Base-by-base conservation (phyloP, 1,140 invertebrate genomes). In the Cotesia glomerata region DNA sequence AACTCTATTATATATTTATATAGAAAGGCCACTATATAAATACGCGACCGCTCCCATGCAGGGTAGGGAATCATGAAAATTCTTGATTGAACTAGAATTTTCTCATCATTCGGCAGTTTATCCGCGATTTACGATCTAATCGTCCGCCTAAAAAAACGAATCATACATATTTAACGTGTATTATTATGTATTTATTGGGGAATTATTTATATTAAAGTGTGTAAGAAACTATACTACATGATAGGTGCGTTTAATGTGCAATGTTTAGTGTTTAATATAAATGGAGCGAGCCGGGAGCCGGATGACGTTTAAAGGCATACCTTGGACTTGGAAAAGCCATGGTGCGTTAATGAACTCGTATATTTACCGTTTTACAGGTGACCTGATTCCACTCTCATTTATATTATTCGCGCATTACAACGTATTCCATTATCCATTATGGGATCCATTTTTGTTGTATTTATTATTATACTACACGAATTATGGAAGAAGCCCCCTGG, bases 291-390 rank as follows among this genome's bases (percentile, higher is more conserved):
- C 34, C 59, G 59, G 59, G 35, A 32, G 59, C 58, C 58, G 7
- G 58, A 26, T 26, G 26, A 26, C 58, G 34, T 26, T 62, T 62
- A 62, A 62, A 16, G 26, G 26, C 26, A 26, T 26, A 13, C 39
- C 39, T 7, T 9, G 3, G 13, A 32, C 32, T 35, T 36, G 59
- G 59, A 62, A 62, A 36, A 35, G 8, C 59, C 59, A 62, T 62
- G 59, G 4, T 35, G 59, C 59, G 59, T 62, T 62, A 62, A 62
- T 62, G 59, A 62, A 35, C 59, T 62, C 59, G 59, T 34, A 13
- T 35, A 62, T 62, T 62, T 62, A 62, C 59, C 59, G 59, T 62
- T 62, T 36, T 36, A 35, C 35, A 34, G n/a, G 8, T 34, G 59
- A 62, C 59, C 59, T 62, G 26, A 62, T 62, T 62, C 39, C 7